Percentiles rank a stretch among this genome's conserved stretches.
These are phyloP conservation scores for Invenusta paracnida DNA, from an alignment of 2,888 invertebrate genomes.

Conservation along the genomic window DNA sequence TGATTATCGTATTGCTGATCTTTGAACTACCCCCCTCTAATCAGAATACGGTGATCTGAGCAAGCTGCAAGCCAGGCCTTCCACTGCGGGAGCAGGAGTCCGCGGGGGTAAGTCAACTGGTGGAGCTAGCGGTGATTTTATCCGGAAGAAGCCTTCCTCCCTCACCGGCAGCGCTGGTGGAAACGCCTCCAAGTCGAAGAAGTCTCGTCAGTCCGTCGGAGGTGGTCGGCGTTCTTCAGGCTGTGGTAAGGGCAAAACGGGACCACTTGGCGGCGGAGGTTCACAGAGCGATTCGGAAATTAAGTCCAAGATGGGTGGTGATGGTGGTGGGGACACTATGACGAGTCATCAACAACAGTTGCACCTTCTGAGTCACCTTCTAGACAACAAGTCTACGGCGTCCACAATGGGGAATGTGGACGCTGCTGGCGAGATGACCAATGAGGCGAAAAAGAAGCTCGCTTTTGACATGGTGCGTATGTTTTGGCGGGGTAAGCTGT, in stretches of 20 bases:
- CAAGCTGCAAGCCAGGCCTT: background rate
- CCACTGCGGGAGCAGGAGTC: background rate
- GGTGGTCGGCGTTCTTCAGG: background rate
- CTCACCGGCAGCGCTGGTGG: background rate
- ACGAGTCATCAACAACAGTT: background rate
- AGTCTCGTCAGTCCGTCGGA: background rate
- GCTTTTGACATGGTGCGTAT: no score
- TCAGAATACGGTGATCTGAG: constrained; percentile 7
- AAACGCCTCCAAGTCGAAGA: background rate
- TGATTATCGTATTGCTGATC: no score
- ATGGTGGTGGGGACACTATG: background rate
- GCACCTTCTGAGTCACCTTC: background rate
- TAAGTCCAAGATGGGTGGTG: background rate
- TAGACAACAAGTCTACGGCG: background rate
- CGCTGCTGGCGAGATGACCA: no score
- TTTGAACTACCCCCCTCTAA: background rate
- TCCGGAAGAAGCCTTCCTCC: background rate
- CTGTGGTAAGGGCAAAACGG: no score
- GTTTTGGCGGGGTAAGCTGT: no score
- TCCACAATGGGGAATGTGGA: background rate
- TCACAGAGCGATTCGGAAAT: background rate
- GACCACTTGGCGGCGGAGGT: background rate
- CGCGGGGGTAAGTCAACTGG: background rate
- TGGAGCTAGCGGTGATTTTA: background rate
- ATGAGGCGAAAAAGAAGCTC: no score